A percentile compares a stretch with the other conserved stretches of the same genome.
phyloP scores from a whole-genome alignment of 2,113 vertebrate species.

The Hyla sarda region DNA sequence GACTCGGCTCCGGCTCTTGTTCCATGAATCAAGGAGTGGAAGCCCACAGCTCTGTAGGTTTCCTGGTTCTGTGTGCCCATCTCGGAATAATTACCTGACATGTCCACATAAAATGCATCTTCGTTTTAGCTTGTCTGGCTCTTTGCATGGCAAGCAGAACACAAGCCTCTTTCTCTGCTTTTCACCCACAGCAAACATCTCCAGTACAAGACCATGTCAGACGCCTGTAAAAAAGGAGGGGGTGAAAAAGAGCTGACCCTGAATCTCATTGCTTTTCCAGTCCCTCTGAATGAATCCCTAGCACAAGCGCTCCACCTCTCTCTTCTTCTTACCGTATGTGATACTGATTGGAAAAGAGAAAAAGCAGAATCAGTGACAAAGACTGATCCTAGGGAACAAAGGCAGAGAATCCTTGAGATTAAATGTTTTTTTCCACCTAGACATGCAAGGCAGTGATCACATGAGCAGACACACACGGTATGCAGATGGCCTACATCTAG shows the following conservation, averaged over 20 bases:
- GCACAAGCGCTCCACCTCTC: neutral
- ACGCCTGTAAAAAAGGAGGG: conserved; percentile 34
- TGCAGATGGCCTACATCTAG: conserved; percentile 5
- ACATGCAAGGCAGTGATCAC: conserved; percentile 11
- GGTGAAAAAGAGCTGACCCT: conserved; percentile 21
- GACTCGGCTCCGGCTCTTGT: neutral
- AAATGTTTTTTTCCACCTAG: conserved; percentile 7
- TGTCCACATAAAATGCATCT: conserved; percentile 30
- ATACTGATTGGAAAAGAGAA: neutral
- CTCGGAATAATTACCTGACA: conserved; percentile 27
- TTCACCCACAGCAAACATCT: conserved; percentile 33
- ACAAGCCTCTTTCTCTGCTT: conserved; percentile 29
- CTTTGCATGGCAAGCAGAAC: conserved; percentile 12
- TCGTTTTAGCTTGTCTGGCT: conserved; percentile 42
- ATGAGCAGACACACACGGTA: neutral
- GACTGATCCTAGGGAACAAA: conserved; percentile 10
- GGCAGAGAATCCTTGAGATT: neutral
- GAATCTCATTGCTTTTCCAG: conserved; percentile 45
- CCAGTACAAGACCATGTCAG: conserved; percentile 27
- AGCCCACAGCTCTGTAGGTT: conserved; percentile 25
- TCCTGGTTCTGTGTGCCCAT: conserved; percentile 47
- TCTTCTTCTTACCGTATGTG: neutral
- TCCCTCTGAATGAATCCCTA: conserved; percentile 2
- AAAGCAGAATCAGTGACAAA: conserved; percentile 16
- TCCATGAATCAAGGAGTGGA: conserved; percentile 7